phyloP scores from a whole-genome alignment of 2,113 vertebrate species.

The Rhynchomys soricoides region DNA sequence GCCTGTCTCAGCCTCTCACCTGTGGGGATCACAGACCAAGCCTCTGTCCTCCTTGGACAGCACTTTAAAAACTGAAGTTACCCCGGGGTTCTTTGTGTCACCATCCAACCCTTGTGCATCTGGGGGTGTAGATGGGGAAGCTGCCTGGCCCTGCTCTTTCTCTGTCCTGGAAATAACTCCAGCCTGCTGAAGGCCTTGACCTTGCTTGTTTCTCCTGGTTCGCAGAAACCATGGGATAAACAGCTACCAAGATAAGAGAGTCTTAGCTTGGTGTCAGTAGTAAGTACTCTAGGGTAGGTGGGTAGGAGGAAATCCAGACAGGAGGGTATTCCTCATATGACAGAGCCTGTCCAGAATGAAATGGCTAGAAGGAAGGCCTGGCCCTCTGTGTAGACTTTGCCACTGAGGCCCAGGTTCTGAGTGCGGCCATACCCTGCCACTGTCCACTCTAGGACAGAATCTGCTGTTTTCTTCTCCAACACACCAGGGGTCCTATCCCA shows the following conservation, averaged over 20 bases:
- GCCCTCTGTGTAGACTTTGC: not conserved
- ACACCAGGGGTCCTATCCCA: not conserved
- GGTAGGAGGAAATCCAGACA: slow-evolving; percentile 66
- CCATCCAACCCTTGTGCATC: not conserved
- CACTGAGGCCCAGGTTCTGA: not conserved
- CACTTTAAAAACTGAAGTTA: not conserved
- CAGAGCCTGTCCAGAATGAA: not conserved
- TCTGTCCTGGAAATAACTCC: not conserved
- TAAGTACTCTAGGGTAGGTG: slow-evolving; percentile 71
- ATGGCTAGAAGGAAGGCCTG: not conserved
- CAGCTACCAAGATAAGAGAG: slow-evolving; percentile 70
- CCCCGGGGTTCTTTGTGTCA: fast-evolving
- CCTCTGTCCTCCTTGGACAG: no score
- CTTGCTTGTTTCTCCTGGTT: no score
- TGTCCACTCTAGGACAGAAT: not conserved
- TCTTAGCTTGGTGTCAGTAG: slow-evolving; percentile 66
- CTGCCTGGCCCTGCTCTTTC: no score
- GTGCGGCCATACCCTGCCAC: no score
- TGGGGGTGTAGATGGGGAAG: fast-evolving
- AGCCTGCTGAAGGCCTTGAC: not conserved
- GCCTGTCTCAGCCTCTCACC: not conserved
- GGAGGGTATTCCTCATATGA: not conserved
- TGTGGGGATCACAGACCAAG: no score
- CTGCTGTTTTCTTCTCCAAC: fast-evolving
- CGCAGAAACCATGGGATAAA: slow-evolving; percentile 55